Base-by-base conservation (phyloP, 2,888 invertebrate species). In the Axea sp. region DNA sequence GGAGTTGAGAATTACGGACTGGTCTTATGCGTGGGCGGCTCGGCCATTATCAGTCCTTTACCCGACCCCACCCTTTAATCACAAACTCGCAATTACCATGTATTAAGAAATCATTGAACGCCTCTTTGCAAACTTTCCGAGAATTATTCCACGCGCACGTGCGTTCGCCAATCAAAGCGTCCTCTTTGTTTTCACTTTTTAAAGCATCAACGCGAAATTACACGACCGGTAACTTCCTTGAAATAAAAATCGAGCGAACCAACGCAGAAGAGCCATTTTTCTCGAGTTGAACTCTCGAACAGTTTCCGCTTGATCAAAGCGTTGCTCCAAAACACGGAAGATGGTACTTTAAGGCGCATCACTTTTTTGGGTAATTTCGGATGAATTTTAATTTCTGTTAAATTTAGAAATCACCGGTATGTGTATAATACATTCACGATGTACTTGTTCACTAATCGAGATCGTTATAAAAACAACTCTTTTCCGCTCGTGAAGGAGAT, bases 71-170 rank as follows among this genome's bases (percentile, higher is more conserved):
- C 65, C 69, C 69, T 55, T 69, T 67, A 69, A 71, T 75, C 65
- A 60, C 35, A 43, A 37, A 28, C 51, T 57, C 43, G 35, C 60
- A 43, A 71, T 71, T 75, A 71, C 71, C 71, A 55, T 60, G 65
- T 75, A 75, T 69, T 71, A 75, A 75, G 74, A 75, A 71, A 71
- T 69, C 69, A 69, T 74, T 69, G 71, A 75, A 71, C 65, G 69
- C 74, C 74, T 71, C 71, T 53, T 24, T 7, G 35, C 24, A 49
- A 73, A 73, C 47, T 73, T 73, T 73, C 73, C 55, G 35, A 57
- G 67, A 73, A 67, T 35, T 30, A 55, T 62, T 39, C 37, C n/a
- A n/a, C 1, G 51, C 41, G 43, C 53, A 37, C 47, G 55, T 73
- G 60, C 47, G 47, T 39, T 22, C 22, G 47, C 26, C 55, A 53